Evolutionary conservation across 1,140 invertebrate genomes (phyloP).

Genomic region (Leguminivora glycinivorella): DNA sequence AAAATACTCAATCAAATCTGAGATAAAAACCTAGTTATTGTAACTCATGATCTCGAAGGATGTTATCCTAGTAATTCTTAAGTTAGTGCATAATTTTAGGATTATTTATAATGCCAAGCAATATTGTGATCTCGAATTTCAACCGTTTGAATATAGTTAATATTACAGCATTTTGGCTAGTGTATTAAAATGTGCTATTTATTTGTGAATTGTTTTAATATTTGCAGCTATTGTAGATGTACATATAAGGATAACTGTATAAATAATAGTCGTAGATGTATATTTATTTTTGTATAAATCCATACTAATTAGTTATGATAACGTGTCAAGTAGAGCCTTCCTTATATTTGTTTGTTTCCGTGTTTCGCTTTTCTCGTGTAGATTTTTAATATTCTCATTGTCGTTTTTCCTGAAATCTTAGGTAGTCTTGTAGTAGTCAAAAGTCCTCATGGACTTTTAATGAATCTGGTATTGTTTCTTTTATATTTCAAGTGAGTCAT

Average conservation of each 20-base stretch:
- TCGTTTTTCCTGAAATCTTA: slow-evolving; percentile 12
- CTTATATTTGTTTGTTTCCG: not conserved
- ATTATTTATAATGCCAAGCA: slow-evolving; percentile 65
- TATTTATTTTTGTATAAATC: slow-evolving; percentile 25
- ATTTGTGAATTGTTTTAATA: not conserved
- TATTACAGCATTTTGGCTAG: slow-evolving; percentile 8
- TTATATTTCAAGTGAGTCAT: not conserved
- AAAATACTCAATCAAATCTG: not conserved
- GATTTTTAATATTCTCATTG: slow-evolving; percentile 20
- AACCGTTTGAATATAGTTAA: slow-evolving; percentile 38
- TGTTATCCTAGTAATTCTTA: slow-evolving; percentile 31
- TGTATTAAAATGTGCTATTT: slow-evolving; percentile 10
- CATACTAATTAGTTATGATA: not conserved
- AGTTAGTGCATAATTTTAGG: slow-evolving; percentile 37
- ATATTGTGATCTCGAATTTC: slow-evolving; percentile 68
- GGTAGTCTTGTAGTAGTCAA: not conserved
- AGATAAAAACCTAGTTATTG: slow-evolving; percentile 34
- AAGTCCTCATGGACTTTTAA: not conserved
- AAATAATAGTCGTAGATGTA: not conserved
- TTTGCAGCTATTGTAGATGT: not conserved
- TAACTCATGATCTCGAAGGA: slow-evolving; percentile 40
- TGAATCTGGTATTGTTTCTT: not conserved
- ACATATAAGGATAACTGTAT: slow-evolving; percentile 19
- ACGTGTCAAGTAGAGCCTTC: slow-evolving; percentile 21
- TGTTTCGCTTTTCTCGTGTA: slow-evolving; percentile 21